Conservation (phyloP, 2,113 vertebrate genomes). For the Telmatochromis sp. region DNA sequence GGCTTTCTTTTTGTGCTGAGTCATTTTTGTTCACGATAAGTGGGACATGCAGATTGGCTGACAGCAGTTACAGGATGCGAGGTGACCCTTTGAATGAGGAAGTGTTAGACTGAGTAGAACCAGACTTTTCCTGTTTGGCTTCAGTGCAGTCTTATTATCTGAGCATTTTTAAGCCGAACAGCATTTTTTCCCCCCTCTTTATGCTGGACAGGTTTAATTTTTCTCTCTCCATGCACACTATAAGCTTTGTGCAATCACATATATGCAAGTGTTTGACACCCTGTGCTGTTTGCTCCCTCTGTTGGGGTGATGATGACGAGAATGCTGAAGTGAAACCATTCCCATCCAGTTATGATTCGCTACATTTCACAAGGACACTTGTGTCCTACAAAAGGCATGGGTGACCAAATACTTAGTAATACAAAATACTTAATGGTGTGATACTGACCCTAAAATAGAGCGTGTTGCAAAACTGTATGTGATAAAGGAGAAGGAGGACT, state of each 20-base stretch:
- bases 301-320: not conserved
- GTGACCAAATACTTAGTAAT: not conserved
- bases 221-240: slow-evolving; percentile 61
- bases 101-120: slow-evolving; percentile 6
- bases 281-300: not conserved
- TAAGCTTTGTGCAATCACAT: not conserved
- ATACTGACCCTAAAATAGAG: not conserved
- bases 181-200: slow-evolving; percentile 56
- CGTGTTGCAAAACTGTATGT: not conserved
- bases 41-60: slow-evolving; percentile 6
- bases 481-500: not conserved
- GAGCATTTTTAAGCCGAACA: slow-evolving; percentile 27
- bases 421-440: not conserved
- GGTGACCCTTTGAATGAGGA: slow-evolving; percentile 29
- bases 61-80: slow-evolving; percentile 5
- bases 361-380: not conserved
- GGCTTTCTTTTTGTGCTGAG: slow-evolving; percentile 45
- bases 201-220: slow-evolving; percentile 65
- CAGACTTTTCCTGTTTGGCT: not conserved
- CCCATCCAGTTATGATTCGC: not conserved
- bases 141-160: not conserved
- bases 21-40: slow-evolving; percentile 43
- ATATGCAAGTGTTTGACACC: not conserved
- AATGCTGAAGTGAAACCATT: not conserved
- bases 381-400: not conserved